Base-by-base conservation (phyloP, 2,797 vertebrate genomes). In the Sardinella longiceps region DNA sequence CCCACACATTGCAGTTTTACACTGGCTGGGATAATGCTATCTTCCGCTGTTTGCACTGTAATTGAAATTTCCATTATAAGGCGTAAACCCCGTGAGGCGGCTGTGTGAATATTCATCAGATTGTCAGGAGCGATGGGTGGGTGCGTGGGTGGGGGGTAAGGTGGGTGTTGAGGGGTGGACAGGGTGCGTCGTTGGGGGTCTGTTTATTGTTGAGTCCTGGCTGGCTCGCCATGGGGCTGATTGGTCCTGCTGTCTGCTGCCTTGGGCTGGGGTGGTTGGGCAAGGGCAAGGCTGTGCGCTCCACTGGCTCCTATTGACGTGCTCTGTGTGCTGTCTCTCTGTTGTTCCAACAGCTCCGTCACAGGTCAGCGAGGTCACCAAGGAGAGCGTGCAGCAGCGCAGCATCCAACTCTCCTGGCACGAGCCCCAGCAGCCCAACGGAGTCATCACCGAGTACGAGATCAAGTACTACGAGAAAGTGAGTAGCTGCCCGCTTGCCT, bases 381-480 rank as follows among this genome's bases (percentile, higher is more conserved):
- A 97, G 94, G 97, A 99, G 90, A 95, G 96, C 84, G 98, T 99
- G 87, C 96, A 97, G 92, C 97, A 98, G 94, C 96, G 97, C 87
- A 97, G 97, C 25, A 93, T 99, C 87, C 97, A 98, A 94, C 97
- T 99, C 87, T 99, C 98, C 92, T 99, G 98, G 98, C 97, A 98
- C 95, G 97, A 99, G 88, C 98, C 98, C 0, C 97, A 98, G 84
- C 97, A 98, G 89, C 97, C 98, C 95, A 99, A 99, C 84, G 98
- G 98, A 89, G 97, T 98, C 96, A 99, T 99, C 96, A 99, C 97
- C 0, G 98, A 99, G 91, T 99, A 99, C 87, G 98, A 99, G 93
- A 99, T 99, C 95, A 99, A 99, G 93, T 99, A 99, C 94, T 99
- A 99, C 60, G 97, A 99, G 93, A 99, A 99, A 93, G 98, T 99